These are phyloP conservation scores for Drosophila setifemur DNA, from an alignment of 1,140 invertebrate genomes.

Conservation along the genomic window DNA sequence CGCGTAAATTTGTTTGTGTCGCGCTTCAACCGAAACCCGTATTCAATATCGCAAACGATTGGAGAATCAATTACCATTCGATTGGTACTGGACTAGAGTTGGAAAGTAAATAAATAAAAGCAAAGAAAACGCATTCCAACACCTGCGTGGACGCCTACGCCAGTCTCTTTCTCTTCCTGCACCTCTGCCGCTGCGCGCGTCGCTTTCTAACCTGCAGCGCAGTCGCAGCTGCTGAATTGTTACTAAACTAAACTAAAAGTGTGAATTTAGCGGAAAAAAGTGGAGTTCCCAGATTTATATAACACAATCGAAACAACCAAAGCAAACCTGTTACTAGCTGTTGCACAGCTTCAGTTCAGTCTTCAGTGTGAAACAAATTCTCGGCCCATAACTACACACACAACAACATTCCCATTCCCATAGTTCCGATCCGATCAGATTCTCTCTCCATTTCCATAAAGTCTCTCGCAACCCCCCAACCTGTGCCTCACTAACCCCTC, in stretches of 20 bases:
- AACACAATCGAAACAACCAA: constrained; percentile 26
- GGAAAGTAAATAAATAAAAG: not conserved
- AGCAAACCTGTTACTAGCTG: constrained; percentile 65
- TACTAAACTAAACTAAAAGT: constrained; percentile 31
- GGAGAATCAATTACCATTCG: not conserved
- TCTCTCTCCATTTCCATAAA: not conserved
- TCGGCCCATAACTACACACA: constrained; percentile 24
- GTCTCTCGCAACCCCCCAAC: not conserved
- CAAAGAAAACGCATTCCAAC: not conserved
- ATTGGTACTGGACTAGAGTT: not conserved
- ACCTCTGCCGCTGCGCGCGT: constrained; percentile 22
- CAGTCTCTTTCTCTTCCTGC: not conserved
- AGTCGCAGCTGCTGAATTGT: constrained; percentile 28
- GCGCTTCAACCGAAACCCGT: not conserved
- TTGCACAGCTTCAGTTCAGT: constrained; percentile 23
- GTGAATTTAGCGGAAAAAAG: constrained; percentile 54
- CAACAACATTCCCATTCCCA: constrained; percentile 17
- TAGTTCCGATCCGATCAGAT: constrained; percentile 16
- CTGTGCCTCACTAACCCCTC: not conserved
- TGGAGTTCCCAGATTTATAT: constrained; percentile 25
- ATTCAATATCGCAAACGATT: too few species aligned
- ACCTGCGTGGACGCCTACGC: constrained; percentile 10
- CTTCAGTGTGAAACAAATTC: constrained; percentile 33
- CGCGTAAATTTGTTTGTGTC: not conserved
- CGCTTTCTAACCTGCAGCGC: constrained; percentile 37